Conservation (phyloP, 2,113 vertebrate genomes). For the Leptobrachium ailaonicum region DNA sequence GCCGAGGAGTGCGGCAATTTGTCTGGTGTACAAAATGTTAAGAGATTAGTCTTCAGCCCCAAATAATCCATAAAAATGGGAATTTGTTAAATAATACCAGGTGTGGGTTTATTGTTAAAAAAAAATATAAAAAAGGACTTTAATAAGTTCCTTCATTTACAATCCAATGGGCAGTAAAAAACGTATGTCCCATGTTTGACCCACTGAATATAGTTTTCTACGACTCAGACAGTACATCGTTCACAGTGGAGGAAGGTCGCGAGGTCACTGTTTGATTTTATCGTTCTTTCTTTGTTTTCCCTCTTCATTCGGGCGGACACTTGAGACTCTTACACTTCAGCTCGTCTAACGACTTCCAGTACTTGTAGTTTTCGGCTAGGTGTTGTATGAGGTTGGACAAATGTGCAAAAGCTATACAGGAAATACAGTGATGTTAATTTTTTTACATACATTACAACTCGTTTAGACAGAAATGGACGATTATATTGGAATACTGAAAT, state of each 20-base stretch:
- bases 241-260: conserved; percentile 67
- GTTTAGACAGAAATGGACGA: too few species aligned
- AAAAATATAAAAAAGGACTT: conserved; percentile 1
- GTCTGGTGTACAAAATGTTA: background rate
- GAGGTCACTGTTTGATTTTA: conserved; percentile 51
- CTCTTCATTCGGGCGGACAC: conserved; percentile 73
- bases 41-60: background rate
- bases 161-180: background rate
- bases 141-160: background rate
- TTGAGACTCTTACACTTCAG: conserved; percentile 87
- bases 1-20: background rate
- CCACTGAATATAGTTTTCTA: conserved; percentile 52
- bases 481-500: too few species aligned
- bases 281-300: conserved; percentile 54
- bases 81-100: background rate
- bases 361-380: conserved; percentile 90
- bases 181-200: background rate
- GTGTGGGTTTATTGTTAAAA: background rate
- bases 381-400: conserved; percentile 91
- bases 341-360: conserved; percentile 94
- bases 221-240: conserved; percentile 47
- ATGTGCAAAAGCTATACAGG: conserved; percentile 83
- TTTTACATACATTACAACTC: too few species aligned
- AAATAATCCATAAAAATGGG: background rate
- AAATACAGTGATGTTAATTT: background rate